phyloP scores from a whole-genome alignment of 2,888 invertebrate genomes.

The Papilio elwesi region DNA sequence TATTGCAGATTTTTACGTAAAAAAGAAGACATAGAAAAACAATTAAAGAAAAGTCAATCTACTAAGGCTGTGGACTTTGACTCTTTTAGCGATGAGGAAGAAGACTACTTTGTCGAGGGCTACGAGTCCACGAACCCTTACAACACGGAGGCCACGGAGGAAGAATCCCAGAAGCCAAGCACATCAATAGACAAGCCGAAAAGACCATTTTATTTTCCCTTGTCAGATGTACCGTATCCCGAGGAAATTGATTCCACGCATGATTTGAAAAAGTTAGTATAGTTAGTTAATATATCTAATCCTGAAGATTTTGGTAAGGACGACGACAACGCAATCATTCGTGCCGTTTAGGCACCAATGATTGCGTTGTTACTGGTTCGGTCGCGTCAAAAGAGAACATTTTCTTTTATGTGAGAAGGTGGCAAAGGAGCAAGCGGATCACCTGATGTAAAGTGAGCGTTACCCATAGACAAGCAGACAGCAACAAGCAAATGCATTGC shows the following conservation, averaged over 20 bases:
- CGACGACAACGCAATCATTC: too few relatives aligned
- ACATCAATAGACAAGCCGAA: constrained; percentile 46
- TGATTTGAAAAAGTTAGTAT: constrained; percentile 67
- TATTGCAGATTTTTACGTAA: constrained; percentile 61
- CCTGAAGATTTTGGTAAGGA: too few relatives aligned
- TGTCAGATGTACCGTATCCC: constrained; percentile 73
- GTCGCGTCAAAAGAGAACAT: too few relatives aligned
- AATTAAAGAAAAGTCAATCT: constrained; percentile 50
- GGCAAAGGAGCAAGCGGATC: too few relatives aligned
- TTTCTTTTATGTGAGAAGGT: too few relatives aligned
- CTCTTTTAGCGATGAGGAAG: constrained; percentile 44
- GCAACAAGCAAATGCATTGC: too few relatives aligned
- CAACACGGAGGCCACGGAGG: constrained; percentile 10
- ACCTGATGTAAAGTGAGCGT: too few relatives aligned
- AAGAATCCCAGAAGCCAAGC: constrained; percentile 17
- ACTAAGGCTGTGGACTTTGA: constrained; percentile 7
- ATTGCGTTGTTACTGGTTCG: too few relatives aligned
- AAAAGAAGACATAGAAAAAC: constrained; percentile 66
- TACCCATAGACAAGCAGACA: too few relatives aligned
- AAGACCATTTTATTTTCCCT: constrained; percentile 63
- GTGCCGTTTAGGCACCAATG: too few relatives aligned
- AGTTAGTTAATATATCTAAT: too few relatives aligned
- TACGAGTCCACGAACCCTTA: constrained; percentile 52
- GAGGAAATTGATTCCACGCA: constrained; percentile 69
- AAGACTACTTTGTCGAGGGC: constrained; percentile 66